These are phyloP conservation scores for Silurus aristotelis DNA, from an alignment of 2,797 vertebrate species.

Conservation along the genomic window DNA sequence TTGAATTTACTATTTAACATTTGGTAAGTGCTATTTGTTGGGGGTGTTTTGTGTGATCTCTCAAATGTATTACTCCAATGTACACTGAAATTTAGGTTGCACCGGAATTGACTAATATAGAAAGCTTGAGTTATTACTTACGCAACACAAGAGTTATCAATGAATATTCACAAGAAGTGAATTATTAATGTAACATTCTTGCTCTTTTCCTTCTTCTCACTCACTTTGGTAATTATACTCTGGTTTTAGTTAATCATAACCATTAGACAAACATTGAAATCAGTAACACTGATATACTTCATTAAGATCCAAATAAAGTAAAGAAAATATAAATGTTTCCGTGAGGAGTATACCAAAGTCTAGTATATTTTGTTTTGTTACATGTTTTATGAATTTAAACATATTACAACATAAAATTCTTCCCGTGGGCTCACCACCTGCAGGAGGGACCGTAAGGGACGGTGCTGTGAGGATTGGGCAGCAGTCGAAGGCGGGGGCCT, in stretches of 20 bases:
- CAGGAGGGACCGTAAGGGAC: too few relatives aligned
- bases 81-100: not conserved
- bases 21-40: too few relatives aligned
- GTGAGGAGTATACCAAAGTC: too few relatives aligned
- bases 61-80: not conserved
- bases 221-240: not conserved
- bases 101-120: not conserved
- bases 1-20: too few relatives aligned
- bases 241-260: not conserved
- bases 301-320: not conserved
- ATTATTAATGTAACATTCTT: not conserved
- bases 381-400: too few relatives aligned
- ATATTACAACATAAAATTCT: too few relatives aligned
- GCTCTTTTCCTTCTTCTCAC: not conserved
- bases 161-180: not conserved
- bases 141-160: not conserved
- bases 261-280: not conserved
- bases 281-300: not conserved
- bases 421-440: too few relatives aligned
- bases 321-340: not conserved
- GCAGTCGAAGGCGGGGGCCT: too few relatives aligned
- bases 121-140: not conserved
- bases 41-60: too few relatives aligned
- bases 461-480: too few relatives aligned
- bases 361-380: too few relatives aligned